Base-by-base conservation (phyloP, 1,140 invertebrate genomes). In the Augochlora pura region DNA sequence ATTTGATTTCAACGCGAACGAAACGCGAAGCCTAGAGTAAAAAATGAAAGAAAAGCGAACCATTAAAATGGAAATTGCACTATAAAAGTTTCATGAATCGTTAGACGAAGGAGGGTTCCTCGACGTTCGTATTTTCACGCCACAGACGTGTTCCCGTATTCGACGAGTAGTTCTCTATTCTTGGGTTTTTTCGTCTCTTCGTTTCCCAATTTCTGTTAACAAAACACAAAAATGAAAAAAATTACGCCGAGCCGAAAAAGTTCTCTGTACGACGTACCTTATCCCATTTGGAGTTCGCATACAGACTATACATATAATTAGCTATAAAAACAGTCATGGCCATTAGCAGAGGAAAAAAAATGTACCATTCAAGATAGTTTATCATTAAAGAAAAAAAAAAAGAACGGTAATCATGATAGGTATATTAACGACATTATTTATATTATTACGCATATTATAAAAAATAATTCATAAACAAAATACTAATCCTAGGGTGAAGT, bases 401-500 rank as follows among this genome's bases (percentile, higher is more conserved):
- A 60, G 57, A 89, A 90, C 88, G 90, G 89, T 92, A 91, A 91
- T 90, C 88, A 92, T 92, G 88, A 92, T 92, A 92, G 88, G 86
- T 91, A 92, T 92, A 92, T 91, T 91, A 90, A 92, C 90, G 86
- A 91, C 89, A 92, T 92, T 91, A 92, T 92, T 92, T 92, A 90
- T 92, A 92, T 91, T 91, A 91, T 92, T 91, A 92, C 83, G 87
- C 89, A 91, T 91, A 92, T 90, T 92, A 91, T 91, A 91, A 90
- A n/a, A 87, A 91, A 90, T 92, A 92, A 91, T 84, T 88, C 84
- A 91, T 91, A 86, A 92, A n/a, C n/a, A 86, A 82, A 76, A 89
- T 89, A 90, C 86, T 90, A 92, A 92, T 88, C 85, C 78, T 91
- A 91, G 90, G 90, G 89, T 88, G 87, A 91, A 87, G 88, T 90